Conservation (phyloP, 1,140 invertebrate genomes). For the Calephelis nemesis region DNA sequence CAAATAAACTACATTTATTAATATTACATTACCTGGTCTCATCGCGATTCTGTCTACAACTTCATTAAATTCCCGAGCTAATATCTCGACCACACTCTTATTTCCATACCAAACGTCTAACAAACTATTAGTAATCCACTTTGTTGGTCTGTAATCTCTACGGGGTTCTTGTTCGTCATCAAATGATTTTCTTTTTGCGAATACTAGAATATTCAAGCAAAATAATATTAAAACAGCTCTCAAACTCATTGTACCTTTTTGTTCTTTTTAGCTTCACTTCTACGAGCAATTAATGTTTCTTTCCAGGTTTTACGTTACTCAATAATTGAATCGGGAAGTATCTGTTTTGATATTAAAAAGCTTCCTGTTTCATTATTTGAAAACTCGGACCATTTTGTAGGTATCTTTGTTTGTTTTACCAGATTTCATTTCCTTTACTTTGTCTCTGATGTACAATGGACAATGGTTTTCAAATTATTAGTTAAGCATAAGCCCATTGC, state of each 20-base stretch:
- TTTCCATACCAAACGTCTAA: constrained; percentile 64
- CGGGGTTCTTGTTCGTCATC: constrained; percentile 25
- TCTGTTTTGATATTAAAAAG: constrained; percentile 2
- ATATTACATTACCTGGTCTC: constrained; percentile 39
- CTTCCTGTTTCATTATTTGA: constrained; percentile 5
- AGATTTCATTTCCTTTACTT: constrained; percentile 5
- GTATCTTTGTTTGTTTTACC: constrained; percentile 9
- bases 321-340: constrained; percentile 6
- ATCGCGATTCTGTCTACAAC: constrained; percentile 42
- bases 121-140: constrained; percentile 55
- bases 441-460: background rate
- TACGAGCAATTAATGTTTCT: background rate
- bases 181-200: constrained; percentile 31
- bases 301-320: background rate
- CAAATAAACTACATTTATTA: background rate
- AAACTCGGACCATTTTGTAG: background rate
- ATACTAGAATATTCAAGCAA: constrained; percentile 22
- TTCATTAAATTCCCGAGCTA: constrained; percentile 50
- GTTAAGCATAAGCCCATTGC: too few relatives aligned
- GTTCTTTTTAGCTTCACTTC: background rate
- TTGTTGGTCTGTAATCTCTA: constrained; percentile 52
- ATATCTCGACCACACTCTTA: constrained; percentile 51
- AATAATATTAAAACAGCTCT: constrained; percentile 21
- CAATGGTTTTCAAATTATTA: too few relatives aligned
- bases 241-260: background rate